Base-by-base conservation (phyloP, 2,113 vertebrate genomes). In the Myrmecophaga tridactyla region DNA sequence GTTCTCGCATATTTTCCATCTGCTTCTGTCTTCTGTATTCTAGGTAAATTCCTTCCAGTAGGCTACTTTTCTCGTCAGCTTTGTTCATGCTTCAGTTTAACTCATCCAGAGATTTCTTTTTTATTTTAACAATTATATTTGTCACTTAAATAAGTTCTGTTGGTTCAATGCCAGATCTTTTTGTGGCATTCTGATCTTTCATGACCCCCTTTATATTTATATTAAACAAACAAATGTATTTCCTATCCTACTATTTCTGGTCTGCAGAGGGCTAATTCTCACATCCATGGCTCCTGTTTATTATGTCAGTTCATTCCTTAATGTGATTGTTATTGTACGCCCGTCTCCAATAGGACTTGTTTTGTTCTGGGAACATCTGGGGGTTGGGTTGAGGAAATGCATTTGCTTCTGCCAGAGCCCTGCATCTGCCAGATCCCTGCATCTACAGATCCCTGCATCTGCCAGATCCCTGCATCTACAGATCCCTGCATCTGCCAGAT, bases 301-400 rank as follows among this genome's bases (percentile, higher is more conserved):
- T 18, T 53, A 39, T 0, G 12, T n/a, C 41, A 46, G n/a, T 15
- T 46, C 80, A 43, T 25, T 67, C 17, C 84, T 69, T 25, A 8
- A 2, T 2, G 60, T 13, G 80, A 20, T 67, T 58, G 31, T 51
- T 14, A 6, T 10, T 7, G 3, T 3, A 0, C 2, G 58, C 62
- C 12, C 56, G 1, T 8, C 17, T 46, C 1, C 23, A 11, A 7
- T 1, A 29, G 76, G 29, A 46, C 39, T 6, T 31, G 6, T 1
- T 41, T 46, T 51, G 9, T 29, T 46, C 88, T 27, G 81, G 53
- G 51, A 14, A 4, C 31, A 18, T 53, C 58, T 82, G 1, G n/a
- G 63, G 43, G 67, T 3, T 12, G 43, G 3, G 13, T 1, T 39
- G 31, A 85, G 72, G 17, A 29, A 36, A 67, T 1, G 34, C 27